Percentiles rank a stretch among this genome's conserved stretches.
These are phyloP conservation scores for Zosterops borbonicus DNA, from an alignment of 2,113 vertebrate genomes.

Conservation along the genomic window DNA sequence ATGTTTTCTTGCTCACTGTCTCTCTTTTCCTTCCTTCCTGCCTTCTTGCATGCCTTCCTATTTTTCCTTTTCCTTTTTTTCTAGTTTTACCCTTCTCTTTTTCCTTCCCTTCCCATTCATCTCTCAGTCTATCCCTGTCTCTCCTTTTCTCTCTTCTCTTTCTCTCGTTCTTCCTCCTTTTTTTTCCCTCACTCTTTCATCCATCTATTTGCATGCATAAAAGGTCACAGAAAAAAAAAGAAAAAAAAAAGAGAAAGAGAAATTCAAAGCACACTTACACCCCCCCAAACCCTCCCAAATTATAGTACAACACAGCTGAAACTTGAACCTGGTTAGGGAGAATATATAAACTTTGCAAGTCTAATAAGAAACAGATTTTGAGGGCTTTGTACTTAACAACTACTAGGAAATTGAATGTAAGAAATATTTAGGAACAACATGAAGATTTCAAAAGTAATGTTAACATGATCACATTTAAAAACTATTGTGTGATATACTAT, in stretches of 20 bases:
- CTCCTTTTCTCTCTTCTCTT: not conserved
- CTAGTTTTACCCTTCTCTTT: too few relatives aligned
- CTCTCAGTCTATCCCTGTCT: not conserved
- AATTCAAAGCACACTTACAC: not conserved
- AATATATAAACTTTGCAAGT: conserved; percentile 23
- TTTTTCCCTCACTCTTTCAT: not conserved
- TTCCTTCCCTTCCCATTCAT: not conserved
- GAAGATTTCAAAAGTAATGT: not conserved
- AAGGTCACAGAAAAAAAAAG: not conserved
- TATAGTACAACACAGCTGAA: not conserved
- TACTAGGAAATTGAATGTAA: conserved; percentile 15
- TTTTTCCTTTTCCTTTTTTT: too few relatives aligned
- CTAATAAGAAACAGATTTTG: conserved; percentile 42
- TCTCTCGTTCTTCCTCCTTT: not conserved
- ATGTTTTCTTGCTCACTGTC: not conserved
- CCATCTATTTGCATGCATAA: not conserved
- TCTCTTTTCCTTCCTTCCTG: not conserved
- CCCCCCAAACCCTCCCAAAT: not conserved
- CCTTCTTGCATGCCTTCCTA: too few relatives aligned
- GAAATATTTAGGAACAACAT: conserved; percentile 6
- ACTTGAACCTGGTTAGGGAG: conserved; percentile 21
- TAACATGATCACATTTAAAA: not conserved
- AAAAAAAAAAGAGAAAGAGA: not conserved
- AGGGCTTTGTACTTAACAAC: not conserved
- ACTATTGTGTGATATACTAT: not conserved